Evolutionary conservation across 2,888 invertebrate species (phyloP), one percentile per base, ranked within the genome.

Genomic region (Oxyteleia sp.): DNA sequence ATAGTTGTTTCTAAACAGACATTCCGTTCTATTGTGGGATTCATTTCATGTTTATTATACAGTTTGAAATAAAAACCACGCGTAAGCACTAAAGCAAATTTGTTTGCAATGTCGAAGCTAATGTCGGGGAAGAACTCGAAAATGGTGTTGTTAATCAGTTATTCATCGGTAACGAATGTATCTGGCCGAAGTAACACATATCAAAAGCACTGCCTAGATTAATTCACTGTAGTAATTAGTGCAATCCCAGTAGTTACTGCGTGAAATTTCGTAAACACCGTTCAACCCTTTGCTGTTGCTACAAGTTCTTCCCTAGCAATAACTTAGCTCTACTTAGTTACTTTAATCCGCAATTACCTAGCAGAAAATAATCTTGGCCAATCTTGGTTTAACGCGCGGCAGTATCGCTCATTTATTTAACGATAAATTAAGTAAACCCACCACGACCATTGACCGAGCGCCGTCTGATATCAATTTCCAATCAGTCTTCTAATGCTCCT

Each of bases 181-280:
- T 15, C 16, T 16, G 16, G n/a, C n/a, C 4, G 38, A 38, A 13
- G n/a, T n/a, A 38, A 38, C 38, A 38, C 18, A 8, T 29, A 29
- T 29, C 2, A 29, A 3, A 26, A 29, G 26, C 5, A 53, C 26
- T 32, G 32, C 2, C 16, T 26, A 53, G 11, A 53, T 16, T 57
- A 61, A 61, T 45, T 61, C 13, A 11, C 18, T 26, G 18, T 18
- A 10, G 61, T 61, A 61, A 61, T 61, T 61, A 45, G 16, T 61
- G 23, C 20, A 45, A 32, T 61, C 45, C 32, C 4, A 26, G 38
- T 11, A 43, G 29, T 61, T 61, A 61, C 23, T 32, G 26, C 16
- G 10, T 15, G 8, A 20, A 61, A 47, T 61, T 61, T 29, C 5
- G 61, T 47, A 32, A 61, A n/a, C 59, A 59, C 61, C 26, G 16